Evolutionary conservation across 1,140 invertebrate species (phyloP).

Genomic region (Calosoma granatense): DNA sequence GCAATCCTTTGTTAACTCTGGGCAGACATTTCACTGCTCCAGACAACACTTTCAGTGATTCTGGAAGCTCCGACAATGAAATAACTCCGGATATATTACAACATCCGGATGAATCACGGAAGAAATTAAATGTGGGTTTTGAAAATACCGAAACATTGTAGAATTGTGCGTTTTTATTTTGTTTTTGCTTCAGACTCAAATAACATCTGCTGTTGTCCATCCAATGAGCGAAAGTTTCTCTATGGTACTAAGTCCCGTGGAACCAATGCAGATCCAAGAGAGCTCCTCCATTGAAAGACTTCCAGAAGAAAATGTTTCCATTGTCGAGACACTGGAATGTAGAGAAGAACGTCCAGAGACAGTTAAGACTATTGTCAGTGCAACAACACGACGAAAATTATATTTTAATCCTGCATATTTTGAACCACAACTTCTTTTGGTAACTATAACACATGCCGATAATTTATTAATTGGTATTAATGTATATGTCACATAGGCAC

Average conservation of each 20-base stretch:
- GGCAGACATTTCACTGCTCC: constrained; percentile 45
- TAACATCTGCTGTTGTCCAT: constrained; percentile 59
- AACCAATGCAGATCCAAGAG: constrained; percentile 31
- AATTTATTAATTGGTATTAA: too few species aligned
- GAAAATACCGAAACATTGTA: too few species aligned
- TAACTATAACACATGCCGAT: too few species aligned
- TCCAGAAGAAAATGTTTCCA: constrained; percentile 72
- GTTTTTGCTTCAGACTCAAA: constrained; percentile 47
- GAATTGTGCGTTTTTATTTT: too few species aligned
- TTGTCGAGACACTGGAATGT: constrained; percentile 65
- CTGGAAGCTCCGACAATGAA: constrained; percentile 34
- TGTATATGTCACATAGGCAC: constrained; percentile 48
- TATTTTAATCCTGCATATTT: constrained; percentile 85
- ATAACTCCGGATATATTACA: constrained; percentile 24
- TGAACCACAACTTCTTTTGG: constrained; percentile 69
- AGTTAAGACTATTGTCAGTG: constrained; percentile 47
- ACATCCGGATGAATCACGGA: constrained; percentile 24
- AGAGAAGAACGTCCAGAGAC: constrained; percentile 49
- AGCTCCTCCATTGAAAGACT: constrained; percentile 54
- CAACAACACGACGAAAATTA: constrained; percentile 59
- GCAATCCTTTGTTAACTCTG: constrained; percentile 56
- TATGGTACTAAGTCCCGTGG: constrained; percentile 16
- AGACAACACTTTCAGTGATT: constrained; percentile 35
- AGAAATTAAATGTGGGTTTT: constrained; percentile 19
- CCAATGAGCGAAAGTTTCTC: constrained; percentile 34